Conservation (phyloP, 1,140 invertebrate genomes). For the Macrobrachium rosenbergii region DNA sequence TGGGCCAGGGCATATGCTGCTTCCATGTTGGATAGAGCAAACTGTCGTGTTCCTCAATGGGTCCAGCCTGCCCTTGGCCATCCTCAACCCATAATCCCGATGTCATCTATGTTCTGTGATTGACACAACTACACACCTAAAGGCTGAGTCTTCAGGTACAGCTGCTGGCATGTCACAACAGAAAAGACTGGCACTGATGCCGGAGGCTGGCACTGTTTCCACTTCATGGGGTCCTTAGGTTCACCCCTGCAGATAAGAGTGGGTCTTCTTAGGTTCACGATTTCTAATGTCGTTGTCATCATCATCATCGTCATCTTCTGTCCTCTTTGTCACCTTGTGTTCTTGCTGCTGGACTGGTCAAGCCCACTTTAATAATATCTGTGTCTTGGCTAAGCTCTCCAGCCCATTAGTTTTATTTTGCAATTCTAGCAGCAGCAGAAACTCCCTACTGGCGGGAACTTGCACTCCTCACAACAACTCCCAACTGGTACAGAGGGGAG, state of each 20-base stretch:
- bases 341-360: slow-evolving; percentile 51
- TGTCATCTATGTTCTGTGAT: slow-evolving; percentile 62
- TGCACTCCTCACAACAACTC: too few species aligned
- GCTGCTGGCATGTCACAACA: slow-evolving; percentile 57
- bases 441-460: too few species aligned
- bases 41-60: slow-evolving; percentile 39
- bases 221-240: slow-evolving; percentile 57
- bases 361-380: slow-evolving; percentile 36
- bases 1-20: slow-evolving; percentile 35
- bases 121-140: slow-evolving; percentile 61
- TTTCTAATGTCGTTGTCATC: background rate
- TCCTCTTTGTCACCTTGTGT: slow-evolving; percentile 39
- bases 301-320: slow-evolving; percentile 38
- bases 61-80: slow-evolving; percentile 36
- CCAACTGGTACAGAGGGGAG: too few species aligned
- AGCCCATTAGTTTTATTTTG: slow-evolving; percentile 38
- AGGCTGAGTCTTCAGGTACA: slow-evolving; percentile 57
- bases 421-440: too few species aligned
- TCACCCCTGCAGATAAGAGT: slow-evolving; percentile 25
- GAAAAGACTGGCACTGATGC: slow-evolving; percentile 42
- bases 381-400: slow-evolving; percentile 47
- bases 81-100: slow-evolving; percentile 55
- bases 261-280: slow-evolving; percentile 19
- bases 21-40: slow-evolving; percentile 33
- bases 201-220: slow-evolving; percentile 62